A percentile compares a stretch with the other conserved stretches of the same genome.
These are phyloP conservation scores for Larimichthys polyactis DNA, from an alignment of 2,113 vertebrate species.

Conservation along the genomic window DNA sequence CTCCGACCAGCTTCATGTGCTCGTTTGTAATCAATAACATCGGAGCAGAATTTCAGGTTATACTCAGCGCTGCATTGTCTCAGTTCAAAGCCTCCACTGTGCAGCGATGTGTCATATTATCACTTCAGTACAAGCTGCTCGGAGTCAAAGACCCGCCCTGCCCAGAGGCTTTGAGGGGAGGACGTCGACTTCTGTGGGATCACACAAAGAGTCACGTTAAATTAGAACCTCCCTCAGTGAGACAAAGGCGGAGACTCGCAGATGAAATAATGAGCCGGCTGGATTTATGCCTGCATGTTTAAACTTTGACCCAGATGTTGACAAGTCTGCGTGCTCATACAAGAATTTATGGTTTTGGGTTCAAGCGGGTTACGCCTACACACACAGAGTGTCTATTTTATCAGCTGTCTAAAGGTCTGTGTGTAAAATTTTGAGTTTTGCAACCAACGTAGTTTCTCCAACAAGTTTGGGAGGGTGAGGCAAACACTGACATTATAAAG, in stretches of 20 bases:
- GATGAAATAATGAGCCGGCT: neutral
- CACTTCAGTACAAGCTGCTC: neutral
- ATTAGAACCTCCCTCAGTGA: conserved; percentile 42
- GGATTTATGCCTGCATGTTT: neutral
- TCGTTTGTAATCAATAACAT: neutral
- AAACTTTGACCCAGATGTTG: conserved; percentile 38
- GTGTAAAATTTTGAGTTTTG: too few species aligned
- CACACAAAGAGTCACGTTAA: neutral
- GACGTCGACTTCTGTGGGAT: neutral
- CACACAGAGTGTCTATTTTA: neutral
- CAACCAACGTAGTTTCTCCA: too few species aligned
- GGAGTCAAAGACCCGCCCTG: neutral
- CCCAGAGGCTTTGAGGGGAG: neutral
- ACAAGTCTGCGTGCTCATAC: neutral
- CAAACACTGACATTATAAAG: too few species aligned
- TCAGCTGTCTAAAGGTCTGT: neutral
- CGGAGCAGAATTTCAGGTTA: neutral
- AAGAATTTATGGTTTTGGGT: conserved; percentile 37
- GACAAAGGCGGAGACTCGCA: conserved; percentile 10
- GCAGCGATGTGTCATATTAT: neutral
- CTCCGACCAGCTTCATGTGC: neutral
- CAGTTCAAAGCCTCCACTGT: neutral
- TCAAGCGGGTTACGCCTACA: neutral
- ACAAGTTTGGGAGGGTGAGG: too few species aligned
- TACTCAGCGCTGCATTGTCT: neutral